These are phyloP conservation scores for Erebia epiphron DNA, from an alignment of 2,888 invertebrate species.

Conservation along the genomic window DNA sequence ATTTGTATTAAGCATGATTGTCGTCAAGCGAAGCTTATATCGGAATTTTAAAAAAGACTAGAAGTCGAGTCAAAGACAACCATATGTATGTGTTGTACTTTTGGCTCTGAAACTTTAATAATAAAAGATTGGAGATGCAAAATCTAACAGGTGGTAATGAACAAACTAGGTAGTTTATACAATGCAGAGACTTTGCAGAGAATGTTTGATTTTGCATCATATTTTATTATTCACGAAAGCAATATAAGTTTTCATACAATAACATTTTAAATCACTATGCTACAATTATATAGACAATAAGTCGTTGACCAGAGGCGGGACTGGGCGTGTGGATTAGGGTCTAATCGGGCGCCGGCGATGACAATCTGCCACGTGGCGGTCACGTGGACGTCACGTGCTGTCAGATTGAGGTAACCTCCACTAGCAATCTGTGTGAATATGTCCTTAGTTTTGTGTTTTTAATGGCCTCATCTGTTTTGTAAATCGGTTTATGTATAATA, in stretches of 20 bases:
- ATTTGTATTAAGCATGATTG: too few relatives aligned
- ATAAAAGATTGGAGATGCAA: too few relatives aligned
- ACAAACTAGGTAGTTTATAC: too few relatives aligned
- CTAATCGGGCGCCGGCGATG: constrained; percentile 77
- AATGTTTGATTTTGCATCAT: too few relatives aligned
- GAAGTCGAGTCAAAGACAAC: too few relatives aligned
- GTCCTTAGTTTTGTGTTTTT: constrained; percentile 19
- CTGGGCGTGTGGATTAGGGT: constrained; percentile 71
- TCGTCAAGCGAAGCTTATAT: too few relatives aligned
- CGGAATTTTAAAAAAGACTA: too few relatives aligned
- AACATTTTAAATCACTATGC: constrained; percentile 11
- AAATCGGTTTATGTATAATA: not conserved
- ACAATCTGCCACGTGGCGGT: constrained; percentile 67
- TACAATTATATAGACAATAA: not conserved
- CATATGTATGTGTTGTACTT: too few relatives aligned
- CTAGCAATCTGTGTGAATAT: constrained; percentile 23
- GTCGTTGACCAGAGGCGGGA: constrained; percentile 62
- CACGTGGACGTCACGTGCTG: constrained; percentile 56
- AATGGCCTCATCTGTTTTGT: constrained; percentile 18
- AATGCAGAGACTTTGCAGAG: too few relatives aligned
- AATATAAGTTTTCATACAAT: not conserved
- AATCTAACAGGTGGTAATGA: too few relatives aligned
- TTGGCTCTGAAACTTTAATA: too few relatives aligned
- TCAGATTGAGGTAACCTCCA: constrained; percentile 36
- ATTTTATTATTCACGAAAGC: not conserved